Evolutionary conservation across 1,140 invertebrate genomes (phyloP).

Genomic region (Drosophila ercepeae): DNA sequence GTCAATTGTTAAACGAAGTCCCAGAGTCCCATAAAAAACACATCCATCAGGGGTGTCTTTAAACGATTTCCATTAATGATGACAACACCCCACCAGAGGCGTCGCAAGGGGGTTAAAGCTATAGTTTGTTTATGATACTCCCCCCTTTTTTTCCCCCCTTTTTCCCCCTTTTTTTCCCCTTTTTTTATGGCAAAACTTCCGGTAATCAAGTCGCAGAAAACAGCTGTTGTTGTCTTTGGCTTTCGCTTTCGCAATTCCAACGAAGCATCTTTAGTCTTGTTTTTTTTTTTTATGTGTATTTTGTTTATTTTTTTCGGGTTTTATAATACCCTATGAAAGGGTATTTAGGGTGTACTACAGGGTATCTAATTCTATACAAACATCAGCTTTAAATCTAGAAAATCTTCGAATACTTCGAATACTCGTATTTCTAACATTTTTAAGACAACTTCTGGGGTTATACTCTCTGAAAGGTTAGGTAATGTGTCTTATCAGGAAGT

Average conservation of each 20-base stretch:
- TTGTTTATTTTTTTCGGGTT: neutral
- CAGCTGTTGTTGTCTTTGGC: slow-evolving; percentile 27
- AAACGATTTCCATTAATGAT: slow-evolving; percentile 41
- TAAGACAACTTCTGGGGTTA: too few species aligned
- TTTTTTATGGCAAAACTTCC: slow-evolving; percentile 66
- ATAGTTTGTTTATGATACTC: slow-evolving; percentile 46
- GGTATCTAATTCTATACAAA: too few species aligned
- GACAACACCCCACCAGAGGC: neutral
- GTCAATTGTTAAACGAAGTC: slow-evolving; percentile 26
- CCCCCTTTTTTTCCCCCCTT: neutral
- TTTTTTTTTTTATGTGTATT: neutral
- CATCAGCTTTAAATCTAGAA: too few species aligned
- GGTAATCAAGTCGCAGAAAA: slow-evolving; percentile 42
- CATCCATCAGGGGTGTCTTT: slow-evolving; percentile 52
- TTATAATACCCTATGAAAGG: too few species aligned
- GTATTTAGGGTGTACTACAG: too few species aligned
- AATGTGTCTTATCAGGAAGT: too few species aligned
- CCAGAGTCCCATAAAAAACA: slow-evolving; percentile 40
- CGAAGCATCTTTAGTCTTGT: slow-evolving; percentile 36
- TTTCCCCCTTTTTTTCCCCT: neutral
- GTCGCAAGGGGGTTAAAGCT: neutral
- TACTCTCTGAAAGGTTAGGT: too few species aligned
- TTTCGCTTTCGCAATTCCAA: slow-evolving; percentile 18
- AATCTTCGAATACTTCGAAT: too few species aligned
- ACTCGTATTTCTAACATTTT: too few species aligned